Conservation (phyloP, 1,140 invertebrate species). For the Oedothorax gibbosus region DNA sequence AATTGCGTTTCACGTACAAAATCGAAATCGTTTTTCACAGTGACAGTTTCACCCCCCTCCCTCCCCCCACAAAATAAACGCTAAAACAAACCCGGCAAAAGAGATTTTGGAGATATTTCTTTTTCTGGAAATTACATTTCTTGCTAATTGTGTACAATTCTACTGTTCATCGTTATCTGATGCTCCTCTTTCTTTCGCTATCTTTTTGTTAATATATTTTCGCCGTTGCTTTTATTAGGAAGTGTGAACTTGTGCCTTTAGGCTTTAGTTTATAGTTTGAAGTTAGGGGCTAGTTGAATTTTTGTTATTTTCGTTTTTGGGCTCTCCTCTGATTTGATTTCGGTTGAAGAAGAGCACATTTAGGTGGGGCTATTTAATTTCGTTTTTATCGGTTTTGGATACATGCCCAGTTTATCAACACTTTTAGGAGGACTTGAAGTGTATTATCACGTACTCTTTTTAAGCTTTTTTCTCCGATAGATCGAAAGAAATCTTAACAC, state of each 20-base stretch:
- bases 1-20: slow-evolving; percentile 52
- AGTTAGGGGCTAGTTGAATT: slow-evolving; percentile 6
- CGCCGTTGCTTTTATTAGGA: slow-evolving; percentile 3
- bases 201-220: slow-evolving; percentile 14
- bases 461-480: neutral
- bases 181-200: neutral
- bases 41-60: slow-evolving; percentile 20
- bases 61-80: slow-evolving; percentile 21
- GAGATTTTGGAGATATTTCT: neutral
- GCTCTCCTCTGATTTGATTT: slow-evolving; percentile 35
- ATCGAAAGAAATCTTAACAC: slow-evolving; percentile 6
- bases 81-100: neutral
- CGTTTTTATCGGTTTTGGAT: slow-evolving; percentile 24
- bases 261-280: slow-evolving; percentile 5
- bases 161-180: slow-evolving; percentile 40
- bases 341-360: neutral
- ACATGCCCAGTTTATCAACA: slow-evolving; percentile 30
- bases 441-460: slow-evolving; percentile 13
- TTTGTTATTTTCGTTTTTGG: neutral
- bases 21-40: slow-evolving; percentile 53
- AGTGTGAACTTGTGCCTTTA: neutral
- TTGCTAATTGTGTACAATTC: slow-evolving; percentile 39
- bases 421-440: neutral
- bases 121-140: slow-evolving; percentile 37
- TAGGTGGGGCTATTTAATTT: slow-evolving; percentile 30